Conservation (phyloP, 1,140 invertebrate species). For the Euwallacea fornicatus region DNA sequence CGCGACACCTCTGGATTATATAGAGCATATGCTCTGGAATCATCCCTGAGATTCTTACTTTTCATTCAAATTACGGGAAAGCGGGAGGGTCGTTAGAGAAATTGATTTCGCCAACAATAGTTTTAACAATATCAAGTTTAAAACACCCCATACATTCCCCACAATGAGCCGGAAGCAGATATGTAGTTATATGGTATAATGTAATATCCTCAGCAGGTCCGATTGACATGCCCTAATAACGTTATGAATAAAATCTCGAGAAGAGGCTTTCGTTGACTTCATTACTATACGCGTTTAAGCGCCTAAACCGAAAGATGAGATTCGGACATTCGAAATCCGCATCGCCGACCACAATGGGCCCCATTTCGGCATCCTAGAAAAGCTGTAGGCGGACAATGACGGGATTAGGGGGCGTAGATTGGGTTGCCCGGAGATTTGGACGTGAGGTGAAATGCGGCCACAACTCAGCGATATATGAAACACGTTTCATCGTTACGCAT, state of each 20-base stretch:
- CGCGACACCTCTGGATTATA: slow-evolving; percentile 39
- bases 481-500: not conserved
- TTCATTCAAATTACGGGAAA: too few relatives aligned
- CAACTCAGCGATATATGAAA: too few relatives aligned
- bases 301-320: slow-evolving; percentile 46
- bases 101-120: too few relatives aligned
- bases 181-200: too few relatives aligned
- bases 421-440: slow-evolving; percentile 17
- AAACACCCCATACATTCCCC: too few relatives aligned
- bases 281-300: slow-evolving; percentile 43
- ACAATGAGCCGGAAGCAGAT: too few relatives aligned
- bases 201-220: too few relatives aligned
- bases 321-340: slow-evolving; percentile 42
- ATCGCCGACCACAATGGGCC: slow-evolving; percentile 37
- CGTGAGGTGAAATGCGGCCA: slow-evolving; percentile 6
- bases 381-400: slow-evolving; percentile 44
- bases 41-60: too few relatives aligned
- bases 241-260: not conserved
- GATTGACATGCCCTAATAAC: too few relatives aligned
- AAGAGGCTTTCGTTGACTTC: slow-evolving; percentile 32
- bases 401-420: slow-evolving; percentile 42
- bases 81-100: too few relatives aligned
- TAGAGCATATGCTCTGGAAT: not conserved
- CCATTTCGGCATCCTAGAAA: slow-evolving; percentile 41
- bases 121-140: too few relatives aligned